Percentiles rank a stretch among this genome's conserved stretches.
These are phyloP conservation scores for Meriones psammophilus DNA, from an alignment of 2,797 vertebrate genomes.

Conservation along the genomic window DNA sequence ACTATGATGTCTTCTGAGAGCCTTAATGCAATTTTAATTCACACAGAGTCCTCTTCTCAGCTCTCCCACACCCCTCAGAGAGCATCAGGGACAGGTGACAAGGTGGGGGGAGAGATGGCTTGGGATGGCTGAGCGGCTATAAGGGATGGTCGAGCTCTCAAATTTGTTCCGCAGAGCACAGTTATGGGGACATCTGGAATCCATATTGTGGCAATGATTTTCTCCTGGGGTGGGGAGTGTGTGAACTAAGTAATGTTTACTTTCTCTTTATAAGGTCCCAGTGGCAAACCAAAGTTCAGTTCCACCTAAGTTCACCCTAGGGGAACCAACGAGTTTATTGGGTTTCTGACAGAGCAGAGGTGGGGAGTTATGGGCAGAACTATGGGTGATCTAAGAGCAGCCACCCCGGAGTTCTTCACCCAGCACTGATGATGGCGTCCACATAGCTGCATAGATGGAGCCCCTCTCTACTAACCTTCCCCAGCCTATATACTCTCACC, in stretches of 20 bases:
- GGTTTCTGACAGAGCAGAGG: background rate
- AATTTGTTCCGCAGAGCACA: background rate
- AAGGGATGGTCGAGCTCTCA: background rate
- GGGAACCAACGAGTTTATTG: background rate
- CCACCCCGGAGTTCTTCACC: background rate
- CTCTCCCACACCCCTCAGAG: background rate
- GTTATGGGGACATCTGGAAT: background rate
- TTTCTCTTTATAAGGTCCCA: background rate
- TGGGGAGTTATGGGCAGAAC: background rate
- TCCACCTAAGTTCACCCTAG: background rate
- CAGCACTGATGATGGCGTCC: background rate
- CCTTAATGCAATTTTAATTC: slow-evolving; percentile 64
- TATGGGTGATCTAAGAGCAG: background rate
- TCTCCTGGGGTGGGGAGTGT: background rate
- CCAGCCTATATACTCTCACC: background rate
- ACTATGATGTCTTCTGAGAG: slow-evolving; percentile 65
- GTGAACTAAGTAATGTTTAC: no score
- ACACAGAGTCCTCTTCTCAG: background rate
- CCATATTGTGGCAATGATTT: background rate
- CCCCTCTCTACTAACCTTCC: background rate
- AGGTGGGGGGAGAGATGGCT: slow-evolving; percentile 28
- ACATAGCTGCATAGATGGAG: background rate
- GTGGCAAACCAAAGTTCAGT: background rate
- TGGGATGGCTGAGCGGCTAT: slow-evolving; percentile 34
- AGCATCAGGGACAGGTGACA: slow-evolving; percentile 44